Base-by-base conservation (phyloP, 2,113 vertebrate species). In the Cynopterus brachyotis region DNA sequence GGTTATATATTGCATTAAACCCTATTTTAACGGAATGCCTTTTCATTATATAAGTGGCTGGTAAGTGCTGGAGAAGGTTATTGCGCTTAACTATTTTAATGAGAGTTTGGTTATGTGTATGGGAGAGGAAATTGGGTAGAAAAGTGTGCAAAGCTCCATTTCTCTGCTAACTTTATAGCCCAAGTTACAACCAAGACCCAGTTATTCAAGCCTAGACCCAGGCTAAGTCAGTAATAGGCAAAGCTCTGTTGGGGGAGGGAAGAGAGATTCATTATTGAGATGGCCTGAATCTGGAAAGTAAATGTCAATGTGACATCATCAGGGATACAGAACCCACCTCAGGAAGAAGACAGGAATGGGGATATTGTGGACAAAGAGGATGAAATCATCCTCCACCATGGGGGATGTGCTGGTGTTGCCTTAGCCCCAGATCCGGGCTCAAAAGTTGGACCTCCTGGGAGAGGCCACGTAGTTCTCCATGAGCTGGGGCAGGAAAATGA, bases 1-100 rank as follows among this genome's bases (percentile, higher is more conserved):
- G 82, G 93, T 94, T 97, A 95, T 96, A 57, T 81, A 93, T 94
- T 92, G 96, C 91, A 93, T 95, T 94, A 95, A 95, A 94, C 82
- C 32, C n/a, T 60, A 91, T 82, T 95, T 92, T 95, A 91, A 96
- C 94, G 13, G 53, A 60, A 17, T 73, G 89, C 6, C 42, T 96
- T 95, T 97, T 89, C 0, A 1, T 78, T 79, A n/a, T 76, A 42
- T 32, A 59, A 95, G 82, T n/a, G 82, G 50, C 86, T 86, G 81
- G 67, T 93, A 94, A 80, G 72, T 93, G 62, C n/a, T 86, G 40
- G 64, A 91, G 72, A 90, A 35, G 35, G 82, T 84, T 94, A 91
- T 92, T 86, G 50, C 28, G 93, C 89, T 96, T 93, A 98, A 96
- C 88, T 95, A 72, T 95, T 92, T 94, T 96, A 97, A 94, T 15